phyloP scores from a whole-genome alignment of 2,797 vertebrate genomes.

The Hipposideros larvatus region DNA sequence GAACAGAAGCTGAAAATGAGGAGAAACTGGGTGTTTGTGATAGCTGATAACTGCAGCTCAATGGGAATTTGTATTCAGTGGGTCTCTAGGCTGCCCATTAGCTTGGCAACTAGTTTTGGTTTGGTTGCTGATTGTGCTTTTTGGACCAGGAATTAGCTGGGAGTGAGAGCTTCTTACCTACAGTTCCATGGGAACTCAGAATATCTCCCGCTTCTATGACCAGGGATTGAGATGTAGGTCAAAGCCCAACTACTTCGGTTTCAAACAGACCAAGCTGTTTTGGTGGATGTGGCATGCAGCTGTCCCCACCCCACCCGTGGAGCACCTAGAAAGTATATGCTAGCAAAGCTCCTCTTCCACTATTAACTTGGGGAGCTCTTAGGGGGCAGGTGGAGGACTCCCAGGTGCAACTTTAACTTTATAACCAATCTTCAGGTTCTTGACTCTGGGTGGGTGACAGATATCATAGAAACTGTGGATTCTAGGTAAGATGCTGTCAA shows the following conservation, averaged over 20 bases:
- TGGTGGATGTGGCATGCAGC: not conserved
- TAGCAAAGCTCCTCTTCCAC: conserved; percentile 6
- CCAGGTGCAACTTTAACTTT: not conserved
- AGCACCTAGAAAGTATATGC: not conserved
- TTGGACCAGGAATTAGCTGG: not conserved
- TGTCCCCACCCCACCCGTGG: not conserved
- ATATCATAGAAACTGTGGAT: not conserved
- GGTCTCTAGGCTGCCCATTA: not conserved
- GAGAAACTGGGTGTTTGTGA: not conserved
- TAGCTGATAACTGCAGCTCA: not conserved
- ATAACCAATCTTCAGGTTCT: not conserved
- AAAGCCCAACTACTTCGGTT: conserved; percentile 8
- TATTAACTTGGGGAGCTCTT: conserved; percentile 9
- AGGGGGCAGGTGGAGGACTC: not conserved
- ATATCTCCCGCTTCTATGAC: not conserved
- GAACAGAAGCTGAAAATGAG: conserved; percentile 24
- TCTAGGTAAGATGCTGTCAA: conserved; percentile 29
- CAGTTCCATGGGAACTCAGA: not conserved
- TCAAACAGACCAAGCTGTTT: conserved; percentile 6
- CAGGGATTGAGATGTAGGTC: not conserved
- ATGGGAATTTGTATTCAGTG: not conserved
- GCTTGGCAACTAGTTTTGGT: not conserved
- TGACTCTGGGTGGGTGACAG: not conserved
- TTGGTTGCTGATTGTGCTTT: not conserved
- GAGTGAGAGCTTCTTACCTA: not conserved